Evolutionary conservation across 2,797 vertebrate genomes (phyloP), one percentile per base, ranked within the genome.

Genomic region (Darevskia nairensis): DNA sequence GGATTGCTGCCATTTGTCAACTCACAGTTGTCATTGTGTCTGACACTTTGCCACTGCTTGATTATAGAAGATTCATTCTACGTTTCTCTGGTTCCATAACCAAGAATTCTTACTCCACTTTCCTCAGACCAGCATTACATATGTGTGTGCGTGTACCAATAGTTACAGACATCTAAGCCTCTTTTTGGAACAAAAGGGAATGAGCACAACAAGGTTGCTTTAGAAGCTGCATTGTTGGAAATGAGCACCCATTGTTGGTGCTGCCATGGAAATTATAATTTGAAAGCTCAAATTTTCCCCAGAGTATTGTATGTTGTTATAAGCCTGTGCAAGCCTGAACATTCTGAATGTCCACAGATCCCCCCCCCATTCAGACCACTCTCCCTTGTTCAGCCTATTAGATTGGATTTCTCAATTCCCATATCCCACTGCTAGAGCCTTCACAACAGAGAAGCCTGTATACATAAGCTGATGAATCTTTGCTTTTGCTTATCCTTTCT

Each of bases 251-350:
- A 93, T 94, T 96, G 71, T 91, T 94, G 93, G 66, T 8, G n/a
- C 78, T 90, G 85, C 86, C 90, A 90, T 86, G 89, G 90, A 94
- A 90, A 94, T 93, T 88, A 92, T 90, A 83, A 84, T 87, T 94
- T 88, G 39, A 94, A 95, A 94, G 89, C 82, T 46, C 88, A 87
- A 3, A 15, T 85, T 83, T 90, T 92, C 61, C 32, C 90, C 84
- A 89, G 82, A 92, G 46, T 64, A 50, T 77, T 91, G n/a, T n/a
- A 41, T 50, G 86, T 88, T 81, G 89, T 90, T 92, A 79, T 88
- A 90, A 88, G 3, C 13, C 74, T 88, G 88, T 90, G 85, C 35
- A 79, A 89, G 88, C 44, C 21, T 77, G 84, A 88, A 78, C n/a
- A 88, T 78, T 88, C 8, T 83, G 86, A 77, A 88, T 83, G 25